These are phyloP conservation scores for Melanchra persicariae DNA, from an alignment of 2,888 invertebrate species.

Conservation along the genomic window DNA sequence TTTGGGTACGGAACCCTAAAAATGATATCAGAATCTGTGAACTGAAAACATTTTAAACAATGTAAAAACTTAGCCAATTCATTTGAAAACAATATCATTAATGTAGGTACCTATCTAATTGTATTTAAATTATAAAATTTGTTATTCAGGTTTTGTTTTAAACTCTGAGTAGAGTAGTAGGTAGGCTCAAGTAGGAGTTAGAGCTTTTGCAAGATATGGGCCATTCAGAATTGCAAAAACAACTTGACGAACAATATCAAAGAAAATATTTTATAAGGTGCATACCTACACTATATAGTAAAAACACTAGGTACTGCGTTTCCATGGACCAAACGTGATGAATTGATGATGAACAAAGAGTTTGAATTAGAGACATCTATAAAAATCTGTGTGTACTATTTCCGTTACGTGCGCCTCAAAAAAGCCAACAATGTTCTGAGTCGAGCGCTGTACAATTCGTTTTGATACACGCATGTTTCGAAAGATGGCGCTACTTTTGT, in stretches of 20 bases:
- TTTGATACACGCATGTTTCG: rapidly evolving
- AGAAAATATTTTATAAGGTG: background rate
- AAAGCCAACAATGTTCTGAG: too few species aligned
- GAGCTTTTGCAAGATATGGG: background rate
- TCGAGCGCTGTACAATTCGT: background rate
- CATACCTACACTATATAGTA: too few species aligned
- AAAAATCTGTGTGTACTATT: background rate
- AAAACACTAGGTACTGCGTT: background rate
- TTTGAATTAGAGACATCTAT: conserved; percentile 18
- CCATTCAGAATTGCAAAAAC: background rate
- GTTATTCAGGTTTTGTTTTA: too few species aligned
- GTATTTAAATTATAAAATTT: too few species aligned
- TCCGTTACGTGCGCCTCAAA: background rate
- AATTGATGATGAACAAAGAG: background rate
- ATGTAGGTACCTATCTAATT: too few species aligned
- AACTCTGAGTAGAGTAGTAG: too few species aligned
- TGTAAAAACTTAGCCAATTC: too few species aligned
- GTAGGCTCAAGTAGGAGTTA: background rate
- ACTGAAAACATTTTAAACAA: too few species aligned
- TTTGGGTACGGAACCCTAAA: too few species aligned
- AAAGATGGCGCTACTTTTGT: conserved; percentile 31
- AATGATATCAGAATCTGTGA: too few species aligned
- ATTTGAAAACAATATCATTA: too few species aligned
- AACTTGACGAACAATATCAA: background rate
- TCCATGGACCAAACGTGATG: too few species aligned